A percentile compares a stretch with the other conserved stretches of the same genome.
phyloP scores from a whole-genome alignment of 1,140 invertebrate genomes.

The Drosophila grimshawi region DNA sequence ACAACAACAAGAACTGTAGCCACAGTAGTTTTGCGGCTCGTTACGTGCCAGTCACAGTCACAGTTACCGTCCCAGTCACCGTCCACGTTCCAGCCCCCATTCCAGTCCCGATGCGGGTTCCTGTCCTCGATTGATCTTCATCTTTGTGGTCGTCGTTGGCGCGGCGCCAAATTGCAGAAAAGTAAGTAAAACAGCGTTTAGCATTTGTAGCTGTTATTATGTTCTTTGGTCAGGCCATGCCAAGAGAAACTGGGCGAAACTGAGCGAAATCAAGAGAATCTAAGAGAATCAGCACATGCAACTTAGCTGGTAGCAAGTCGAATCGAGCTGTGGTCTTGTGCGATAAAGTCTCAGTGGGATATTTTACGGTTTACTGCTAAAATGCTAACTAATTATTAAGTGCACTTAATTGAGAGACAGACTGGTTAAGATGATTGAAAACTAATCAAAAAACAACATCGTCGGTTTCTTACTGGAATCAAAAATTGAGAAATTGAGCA shows the following conservation, averaged over 20 bases:
- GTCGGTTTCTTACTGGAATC: too few species aligned
- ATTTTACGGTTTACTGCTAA: background rate
- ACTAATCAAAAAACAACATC: too few species aligned
- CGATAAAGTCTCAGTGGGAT: background rate
- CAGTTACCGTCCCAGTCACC: background rate
- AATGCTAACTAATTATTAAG: too few species aligned
- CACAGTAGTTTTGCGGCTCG: constrained; percentile 79
- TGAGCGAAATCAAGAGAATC: constrained; percentile 40
- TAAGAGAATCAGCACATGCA: background rate
- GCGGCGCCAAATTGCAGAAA: constrained; percentile 80
- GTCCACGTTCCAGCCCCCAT: constrained; percentile 7
- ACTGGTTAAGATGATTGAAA: too few species aligned
- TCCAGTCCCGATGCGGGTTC: background rate
- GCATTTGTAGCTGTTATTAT: constrained; percentile 62
- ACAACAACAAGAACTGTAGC: constrained; percentile 45
- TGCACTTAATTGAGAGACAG: too few species aligned
- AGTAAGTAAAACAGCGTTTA: constrained; percentile 80
- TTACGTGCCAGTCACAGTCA: constrained; percentile 34
- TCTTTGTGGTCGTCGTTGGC: constrained; percentile 23
- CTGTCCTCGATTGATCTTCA: constrained; percentile 29
- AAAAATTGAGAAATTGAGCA: too few species aligned
- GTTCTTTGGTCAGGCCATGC: constrained; percentile 69
- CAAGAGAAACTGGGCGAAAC: constrained; percentile 7
- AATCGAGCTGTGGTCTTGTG: background rate
- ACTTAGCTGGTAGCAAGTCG: background rate